Base-by-base conservation (phyloP, 2,113 vertebrate species). In the Pelusios castaneus region DNA sequence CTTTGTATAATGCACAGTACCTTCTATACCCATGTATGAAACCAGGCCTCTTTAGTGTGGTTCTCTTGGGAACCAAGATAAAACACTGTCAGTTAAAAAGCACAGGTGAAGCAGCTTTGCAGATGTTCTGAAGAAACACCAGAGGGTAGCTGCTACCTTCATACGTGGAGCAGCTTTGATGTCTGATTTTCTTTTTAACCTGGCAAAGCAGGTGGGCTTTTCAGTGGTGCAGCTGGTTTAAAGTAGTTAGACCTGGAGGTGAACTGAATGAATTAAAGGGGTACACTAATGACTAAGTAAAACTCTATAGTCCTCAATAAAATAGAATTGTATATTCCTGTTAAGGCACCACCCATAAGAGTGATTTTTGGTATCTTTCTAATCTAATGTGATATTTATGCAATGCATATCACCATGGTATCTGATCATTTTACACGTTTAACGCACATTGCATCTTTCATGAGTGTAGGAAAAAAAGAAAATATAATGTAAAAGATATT, bases 331-430 rank as follows among this genome's bases (percentile, higher is more conserved):
- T 75, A 63, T 27, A 10, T 88, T 77, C 75, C 2, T 77, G 49
- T 43, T 24, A 29, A 60, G 41, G 13, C 54, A 1, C 1, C 34
- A 16, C 31, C 56, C 5, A 67, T 21, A 21, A 17, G 47, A 43
- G 52, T 3, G 38, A 73, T 83, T 88, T 84, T 29, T 47, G 43
- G 25, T 77, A 47, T 78, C 55, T 76, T 16, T 76, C 10, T 63
- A 16, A 27, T 84, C 51, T 43, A 38, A 22, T 70, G n/a, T 0
- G 25, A 0, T 6, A 2, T 51, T 29, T n/a, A 31, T 47, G 0
- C 75, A 3, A 0, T 1, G 0, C 43, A 1, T 2, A 1, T 58
- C 1, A 5, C 7, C n/a, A 81, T 21, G 7, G 24, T 3, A 1
- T 10, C 1, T 0, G 25, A 1, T 5, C 4, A 22, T 10, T 81